Evolutionary conservation across 2,888 invertebrate genomes (phyloP), one percentile per base, ranked within the genome.

Genomic region (Pterostichus niger): DNA sequence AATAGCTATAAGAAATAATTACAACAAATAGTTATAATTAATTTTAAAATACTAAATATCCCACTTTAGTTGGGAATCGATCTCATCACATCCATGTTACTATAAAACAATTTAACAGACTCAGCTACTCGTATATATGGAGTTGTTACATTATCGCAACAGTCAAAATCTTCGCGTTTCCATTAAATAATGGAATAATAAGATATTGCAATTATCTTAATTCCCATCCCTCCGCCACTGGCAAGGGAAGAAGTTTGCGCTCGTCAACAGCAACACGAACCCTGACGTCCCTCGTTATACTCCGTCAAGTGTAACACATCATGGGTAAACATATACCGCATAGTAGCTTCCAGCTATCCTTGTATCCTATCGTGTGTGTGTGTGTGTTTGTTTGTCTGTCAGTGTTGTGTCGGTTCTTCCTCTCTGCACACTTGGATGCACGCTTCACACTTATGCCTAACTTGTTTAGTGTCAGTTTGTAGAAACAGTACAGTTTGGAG

Each of bases 231-330:
- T 33, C 11, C 64, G 64, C 35, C 35, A 64, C 64, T 64, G 64
- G 33, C 35, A 35, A 64, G 33, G 64, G 49, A 49, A 49, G 49
- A 49, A 49, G 49, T 10, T 49, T 49, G n/a, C 49, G 49, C 10
- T 49, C 49, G 10, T 49, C 49, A 49, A 49, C 49, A 49, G 2
- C 49, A 49, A 49, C 49, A 49, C 4, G 5, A 13, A 13, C 49
- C n/a, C 13, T 49, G 10, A 64, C 33, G 33, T 35, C 49, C 64
- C 64, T 64, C 64, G 64, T 64, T 49, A 49, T 49, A 33, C 6
- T 64, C 31, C 13, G 33, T 64, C 33, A 64, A 64, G 64, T 64
- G 64, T 64, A 64, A 64, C 64, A 64, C 35, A 35, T 3, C 64
- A 35, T 7, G 31, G 2, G 35, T 64, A 64, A 64, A 31, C 31